These are phyloP conservation scores for Chaenocephalus aceratus DNA, from an alignment of 2,113 vertebrate genomes.

Conservation along the genomic window DNA sequence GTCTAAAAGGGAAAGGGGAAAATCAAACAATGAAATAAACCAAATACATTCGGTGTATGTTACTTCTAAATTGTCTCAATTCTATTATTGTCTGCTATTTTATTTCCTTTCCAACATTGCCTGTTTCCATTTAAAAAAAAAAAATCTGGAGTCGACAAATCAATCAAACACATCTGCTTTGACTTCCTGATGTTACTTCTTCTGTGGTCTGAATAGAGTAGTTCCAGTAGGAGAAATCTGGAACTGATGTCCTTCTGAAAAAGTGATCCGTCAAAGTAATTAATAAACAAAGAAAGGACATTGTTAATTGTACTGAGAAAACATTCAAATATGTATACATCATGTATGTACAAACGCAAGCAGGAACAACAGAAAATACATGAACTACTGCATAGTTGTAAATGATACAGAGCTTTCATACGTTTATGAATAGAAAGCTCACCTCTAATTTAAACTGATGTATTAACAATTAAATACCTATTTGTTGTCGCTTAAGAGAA, in stretches of 20 bases:
- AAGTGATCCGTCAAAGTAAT: not conserved
- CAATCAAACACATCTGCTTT: not conserved
- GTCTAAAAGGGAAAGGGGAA: not conserved
- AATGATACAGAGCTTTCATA: not conserved
- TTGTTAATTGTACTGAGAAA: not conserved
- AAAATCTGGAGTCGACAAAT: not conserved
- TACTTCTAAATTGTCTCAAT: not conserved
- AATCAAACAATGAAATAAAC: not conserved
- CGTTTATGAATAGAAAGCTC: not conserved
- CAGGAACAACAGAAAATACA: not conserved
- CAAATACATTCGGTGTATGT: too few species aligned
- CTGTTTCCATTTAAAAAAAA: not conserved
- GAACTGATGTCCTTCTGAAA: not conserved
- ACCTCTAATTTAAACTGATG: not conserved
- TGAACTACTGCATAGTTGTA: not conserved
- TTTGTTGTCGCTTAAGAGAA: conserved; percentile 16
- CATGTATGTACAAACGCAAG: not conserved
- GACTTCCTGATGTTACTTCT: not conserved
- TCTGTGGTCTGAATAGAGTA: not conserved
- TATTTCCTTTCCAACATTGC: not conserved
- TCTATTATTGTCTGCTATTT: not conserved
- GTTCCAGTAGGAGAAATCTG: not conserved
- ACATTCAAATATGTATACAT: not conserved
- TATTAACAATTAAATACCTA: not conserved
- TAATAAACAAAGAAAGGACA: not conserved